Conservation (phyloP, 2,888 invertebrate species). For the Chrysolina haemoptera region DNA sequence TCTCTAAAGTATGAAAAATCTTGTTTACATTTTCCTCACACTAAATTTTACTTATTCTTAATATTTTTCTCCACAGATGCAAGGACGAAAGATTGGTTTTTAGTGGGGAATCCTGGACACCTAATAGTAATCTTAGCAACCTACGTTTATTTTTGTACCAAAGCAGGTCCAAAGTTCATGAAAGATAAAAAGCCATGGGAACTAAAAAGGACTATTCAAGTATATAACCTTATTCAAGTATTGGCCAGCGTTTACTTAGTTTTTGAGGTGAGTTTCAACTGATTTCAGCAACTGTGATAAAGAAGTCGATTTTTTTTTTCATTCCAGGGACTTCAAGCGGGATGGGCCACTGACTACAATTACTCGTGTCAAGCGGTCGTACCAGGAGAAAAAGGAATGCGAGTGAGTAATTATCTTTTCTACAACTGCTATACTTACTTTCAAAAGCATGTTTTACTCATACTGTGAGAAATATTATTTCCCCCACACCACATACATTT, state of each 20-base stretch:
- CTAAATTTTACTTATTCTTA: too few species aligned
- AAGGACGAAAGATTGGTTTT: slow-evolving; percentile 72
- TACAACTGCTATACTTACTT: too few species aligned
- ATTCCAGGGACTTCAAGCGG: slow-evolving; percentile 62
- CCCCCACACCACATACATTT: too few species aligned
- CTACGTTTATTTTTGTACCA: slow-evolving; percentile 74
- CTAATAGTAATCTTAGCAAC: slow-evolving; percentile 69
- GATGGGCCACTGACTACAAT: slow-evolving; percentile 75
- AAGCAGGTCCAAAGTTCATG: slow-evolving; percentile 79
- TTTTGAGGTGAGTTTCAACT: slow-evolving; percentile 55
- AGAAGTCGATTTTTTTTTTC: slow-evolving; percentile 1
- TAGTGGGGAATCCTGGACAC: slow-evolving; percentile 71
- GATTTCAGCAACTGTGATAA: background rate
- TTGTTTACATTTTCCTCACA: too few species aligned
- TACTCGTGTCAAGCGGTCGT: slow-evolving; percentile 82
- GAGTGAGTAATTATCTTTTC: slow-evolving; percentile 49
- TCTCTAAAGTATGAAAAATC: too few species aligned
- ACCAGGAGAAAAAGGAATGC: slow-evolving; percentile 71
- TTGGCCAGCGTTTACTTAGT: slow-evolving; percentile 59
- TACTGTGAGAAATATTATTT: too few species aligned
- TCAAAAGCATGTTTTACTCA: too few species aligned
- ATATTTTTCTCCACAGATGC: slow-evolving; percentile 71
- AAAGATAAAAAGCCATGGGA: slow-evolving; percentile 75
- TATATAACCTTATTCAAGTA: slow-evolving; percentile 80
- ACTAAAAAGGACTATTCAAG: slow-evolving; percentile 72